These are phyloP conservation scores for Steromphala cineraria DNA, from an alignment of 2,888 invertebrate species.

Conservation along the genomic window DNA sequence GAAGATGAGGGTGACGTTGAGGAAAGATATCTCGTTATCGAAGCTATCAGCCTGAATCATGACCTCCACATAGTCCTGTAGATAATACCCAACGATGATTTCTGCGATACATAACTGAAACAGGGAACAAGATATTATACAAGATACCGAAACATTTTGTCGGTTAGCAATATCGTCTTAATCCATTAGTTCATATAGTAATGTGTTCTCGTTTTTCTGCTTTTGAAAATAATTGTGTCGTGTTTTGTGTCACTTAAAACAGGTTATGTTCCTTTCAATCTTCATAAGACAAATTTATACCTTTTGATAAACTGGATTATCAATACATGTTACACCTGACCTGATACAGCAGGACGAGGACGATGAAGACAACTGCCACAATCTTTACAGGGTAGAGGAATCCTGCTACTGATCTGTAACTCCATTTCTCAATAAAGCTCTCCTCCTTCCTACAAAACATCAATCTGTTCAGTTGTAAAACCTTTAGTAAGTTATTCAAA, in stretches of 20 bases:
- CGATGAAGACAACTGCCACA: background rate
- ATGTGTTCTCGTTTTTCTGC: too few species aligned
- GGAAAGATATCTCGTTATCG: background rate
- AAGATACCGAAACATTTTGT: too few species aligned
- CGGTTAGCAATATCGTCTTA: too few species aligned
- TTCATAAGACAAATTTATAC: too few species aligned
- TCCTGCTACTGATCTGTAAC: background rate
- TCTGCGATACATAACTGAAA: background rate
- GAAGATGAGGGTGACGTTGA: background rate
- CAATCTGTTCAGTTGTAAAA: too few species aligned
- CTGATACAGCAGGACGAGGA: background rate
- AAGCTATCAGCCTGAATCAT: background rate
- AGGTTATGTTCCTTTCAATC: too few species aligned
- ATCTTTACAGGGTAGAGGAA: slow-evolving; percentile 18
- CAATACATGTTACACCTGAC: background rate
- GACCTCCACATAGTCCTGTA: too few species aligned
- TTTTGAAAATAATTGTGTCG: too few species aligned
- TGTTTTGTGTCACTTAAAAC: too few species aligned
- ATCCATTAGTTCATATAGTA: too few species aligned
- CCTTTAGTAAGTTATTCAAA: too few species aligned
- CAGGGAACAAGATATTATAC: background rate
- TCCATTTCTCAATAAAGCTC: background rate
- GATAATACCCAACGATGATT: background rate
- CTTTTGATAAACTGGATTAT: too few species aligned
- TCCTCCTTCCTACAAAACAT: background rate